Percentiles rank a stretch among this genome's conserved stretches.
phyloP scores from a whole-genome alignment of 2,113 vertebrate species.

The Pithys albifrons region DNA sequence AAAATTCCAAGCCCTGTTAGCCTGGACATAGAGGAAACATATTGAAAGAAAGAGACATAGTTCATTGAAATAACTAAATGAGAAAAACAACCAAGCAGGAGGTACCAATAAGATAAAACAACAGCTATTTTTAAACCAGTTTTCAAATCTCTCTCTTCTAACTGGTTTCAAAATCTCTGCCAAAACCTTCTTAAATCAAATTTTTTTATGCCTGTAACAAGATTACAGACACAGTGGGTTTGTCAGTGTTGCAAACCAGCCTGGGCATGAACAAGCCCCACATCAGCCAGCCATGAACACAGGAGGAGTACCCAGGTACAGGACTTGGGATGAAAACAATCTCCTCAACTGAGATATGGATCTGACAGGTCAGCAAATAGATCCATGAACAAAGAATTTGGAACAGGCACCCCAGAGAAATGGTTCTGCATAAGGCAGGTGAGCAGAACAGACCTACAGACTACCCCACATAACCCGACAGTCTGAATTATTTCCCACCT shows the following conservation, averaged over 20 bases:
- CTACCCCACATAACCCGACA: not conserved
- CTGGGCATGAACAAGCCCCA: not conserved
- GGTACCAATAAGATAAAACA: not conserved
- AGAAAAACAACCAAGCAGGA: not conserved
- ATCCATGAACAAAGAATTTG: not conserved
- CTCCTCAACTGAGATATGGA: not conserved
- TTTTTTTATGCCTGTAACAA: not conserved
- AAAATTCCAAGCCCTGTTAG: not conserved
- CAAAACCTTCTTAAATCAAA: not conserved
- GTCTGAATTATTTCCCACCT: not conserved
- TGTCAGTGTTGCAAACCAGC: not conserved
- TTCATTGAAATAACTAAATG: not conserved
- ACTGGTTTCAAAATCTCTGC: not conserved
- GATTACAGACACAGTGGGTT: not conserved
- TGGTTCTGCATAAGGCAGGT: not conserved
- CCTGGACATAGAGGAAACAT: accelerated
- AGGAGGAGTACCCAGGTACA: not conserved
- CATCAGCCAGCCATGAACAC: not conserved
- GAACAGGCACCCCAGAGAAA: not conserved
- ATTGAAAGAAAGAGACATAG: not conserved
- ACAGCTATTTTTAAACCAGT: not conserved
- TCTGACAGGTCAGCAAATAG: not conserved
- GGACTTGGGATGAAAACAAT: not conserved
- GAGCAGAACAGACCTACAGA: not conserved
- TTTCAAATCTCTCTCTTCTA: not conserved